These are phyloP conservation scores for Penelope pileata DNA, from an alignment of 2,113 vertebrate genomes.

Conservation along the genomic window DNA sequence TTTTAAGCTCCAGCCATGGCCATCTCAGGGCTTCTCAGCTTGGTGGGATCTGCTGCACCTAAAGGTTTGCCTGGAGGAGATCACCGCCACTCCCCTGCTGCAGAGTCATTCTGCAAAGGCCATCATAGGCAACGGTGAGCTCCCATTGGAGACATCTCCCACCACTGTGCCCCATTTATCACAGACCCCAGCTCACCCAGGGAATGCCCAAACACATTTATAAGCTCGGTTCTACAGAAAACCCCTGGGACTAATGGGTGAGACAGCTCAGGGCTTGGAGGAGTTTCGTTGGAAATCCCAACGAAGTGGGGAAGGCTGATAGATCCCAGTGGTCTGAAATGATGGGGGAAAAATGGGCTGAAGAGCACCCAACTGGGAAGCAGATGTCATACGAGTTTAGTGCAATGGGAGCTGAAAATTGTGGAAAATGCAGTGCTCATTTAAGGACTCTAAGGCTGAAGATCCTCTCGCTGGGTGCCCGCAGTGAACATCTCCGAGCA, in stretches of 20 bases:
- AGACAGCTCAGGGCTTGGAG: no score
- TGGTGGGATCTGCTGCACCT: not conserved
- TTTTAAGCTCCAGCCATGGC: not conserved
- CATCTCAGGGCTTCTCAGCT: not conserved
- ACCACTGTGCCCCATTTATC: rapidly evolving
- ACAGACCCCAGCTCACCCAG: not conserved
- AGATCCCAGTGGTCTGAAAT: not conserved
- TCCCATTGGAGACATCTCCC: not conserved
- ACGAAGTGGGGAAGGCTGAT: not conserved
- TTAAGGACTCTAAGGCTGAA: not conserved
- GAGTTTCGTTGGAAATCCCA: not conserved
- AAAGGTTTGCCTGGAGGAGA: not conserved
- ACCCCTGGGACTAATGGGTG: not conserved
- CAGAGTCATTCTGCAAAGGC: not conserved
- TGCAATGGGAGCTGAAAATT: not conserved
- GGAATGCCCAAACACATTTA: not conserved
- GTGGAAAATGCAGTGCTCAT: not conserved
- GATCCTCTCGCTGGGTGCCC: not conserved
- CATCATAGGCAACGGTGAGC: not conserved
- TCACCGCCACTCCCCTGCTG: not conserved
- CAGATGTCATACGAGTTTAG: not conserved
- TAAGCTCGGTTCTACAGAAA: not conserved
- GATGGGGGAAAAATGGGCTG: not conserved
- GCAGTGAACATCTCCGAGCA: not conserved
- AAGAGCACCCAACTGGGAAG: not conserved